Evolutionary conservation across 2,113 vertebrate genomes (phyloP).

Genomic region (Cairina moschata): DNA sequence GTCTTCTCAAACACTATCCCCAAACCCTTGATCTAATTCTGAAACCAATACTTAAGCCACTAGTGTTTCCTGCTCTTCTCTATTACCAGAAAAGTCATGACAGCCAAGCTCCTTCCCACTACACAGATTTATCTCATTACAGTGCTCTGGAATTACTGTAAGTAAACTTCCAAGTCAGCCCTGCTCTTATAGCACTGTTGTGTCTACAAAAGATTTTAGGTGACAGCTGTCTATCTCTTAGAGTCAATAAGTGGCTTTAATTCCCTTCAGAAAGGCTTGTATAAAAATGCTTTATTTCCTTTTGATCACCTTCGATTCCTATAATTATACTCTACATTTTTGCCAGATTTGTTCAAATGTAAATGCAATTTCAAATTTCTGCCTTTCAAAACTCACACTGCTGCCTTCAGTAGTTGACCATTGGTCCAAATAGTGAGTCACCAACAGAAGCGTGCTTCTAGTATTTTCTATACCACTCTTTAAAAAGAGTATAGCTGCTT

Average conservation of each 20-base stretch:
- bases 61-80: background rate
- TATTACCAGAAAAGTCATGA: background rate
- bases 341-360: background rate
- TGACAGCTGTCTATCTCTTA: background rate
- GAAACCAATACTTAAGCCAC: background rate
- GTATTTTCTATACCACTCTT: background rate
- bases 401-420: background rate
- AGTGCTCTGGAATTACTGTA: background rate
- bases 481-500: background rate
- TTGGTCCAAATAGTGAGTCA: background rate
- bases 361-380: background rate
- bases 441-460: background rate
- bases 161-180: background rate
- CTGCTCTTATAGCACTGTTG: background rate
- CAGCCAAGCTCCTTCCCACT: background rate
- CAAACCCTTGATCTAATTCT: background rate
- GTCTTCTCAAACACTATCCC: background rate
- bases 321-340: fast-evolving
- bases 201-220: background rate
- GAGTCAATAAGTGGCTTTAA: background rate
- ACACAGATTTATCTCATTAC: background rate
- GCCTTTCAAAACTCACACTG: background rate
- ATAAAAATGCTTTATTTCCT: background rate
- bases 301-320: background rate
- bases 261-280: background rate